Conservation (phyloP, 2,113 vertebrate genomes). For the Zingel zingel region DNA sequence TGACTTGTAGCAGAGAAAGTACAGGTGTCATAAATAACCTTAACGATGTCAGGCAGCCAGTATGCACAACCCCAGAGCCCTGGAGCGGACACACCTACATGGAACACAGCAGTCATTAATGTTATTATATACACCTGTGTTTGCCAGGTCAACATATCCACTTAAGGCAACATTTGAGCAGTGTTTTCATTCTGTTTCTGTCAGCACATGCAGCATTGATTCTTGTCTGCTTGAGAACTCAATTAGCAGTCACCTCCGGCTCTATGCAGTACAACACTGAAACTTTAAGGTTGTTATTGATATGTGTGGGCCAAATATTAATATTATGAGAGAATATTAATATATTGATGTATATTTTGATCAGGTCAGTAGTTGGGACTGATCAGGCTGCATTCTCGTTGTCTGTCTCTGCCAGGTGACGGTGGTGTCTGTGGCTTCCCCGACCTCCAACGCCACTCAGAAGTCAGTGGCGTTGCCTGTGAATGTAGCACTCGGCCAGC, state of each 20-base stretch:
- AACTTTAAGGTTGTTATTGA: background rate
- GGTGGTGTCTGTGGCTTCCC: conserved; percentile 90
- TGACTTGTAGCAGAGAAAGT: background rate
- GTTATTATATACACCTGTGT: background rate
- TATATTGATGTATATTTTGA: background rate
- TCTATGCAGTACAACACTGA: background rate
- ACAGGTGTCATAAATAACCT: background rate
- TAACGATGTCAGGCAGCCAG: background rate
- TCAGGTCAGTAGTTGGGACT: background rate
- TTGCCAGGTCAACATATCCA: background rate
- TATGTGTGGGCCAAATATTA: background rate
- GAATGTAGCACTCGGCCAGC: conserved; percentile 91
- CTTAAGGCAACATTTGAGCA: background rate
- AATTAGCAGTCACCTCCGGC: background rate
- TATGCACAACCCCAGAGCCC: background rate
- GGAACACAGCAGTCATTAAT: background rate
- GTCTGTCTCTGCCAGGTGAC: conserved; percentile 84
- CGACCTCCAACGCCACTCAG: conserved; percentile 88
- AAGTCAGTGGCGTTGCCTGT: conserved; percentile 90
- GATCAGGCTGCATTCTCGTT: background rate
- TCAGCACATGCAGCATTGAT: background rate
- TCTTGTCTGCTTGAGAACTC: background rate
- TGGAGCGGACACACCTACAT: background rate
- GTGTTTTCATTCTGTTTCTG: background rate
- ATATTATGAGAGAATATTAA: background rate